A percentile compares a stretch with the other conserved stretches of the same genome.
Conservation (phyloP, 2,888 invertebrate species). For the Antheraea yamamai region DNA sequence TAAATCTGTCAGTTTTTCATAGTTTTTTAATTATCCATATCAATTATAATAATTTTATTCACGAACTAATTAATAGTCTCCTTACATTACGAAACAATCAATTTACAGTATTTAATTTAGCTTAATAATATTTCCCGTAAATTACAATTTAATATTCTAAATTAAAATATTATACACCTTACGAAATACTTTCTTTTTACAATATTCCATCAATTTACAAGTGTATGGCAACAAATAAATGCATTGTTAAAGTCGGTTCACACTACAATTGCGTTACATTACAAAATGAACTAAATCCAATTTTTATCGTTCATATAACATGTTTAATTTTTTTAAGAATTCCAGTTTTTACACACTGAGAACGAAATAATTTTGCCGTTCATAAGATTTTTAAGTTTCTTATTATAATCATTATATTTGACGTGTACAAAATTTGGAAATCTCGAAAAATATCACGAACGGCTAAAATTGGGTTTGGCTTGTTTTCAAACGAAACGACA, state of each 20-base stretch:
- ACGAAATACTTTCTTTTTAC: background rate
- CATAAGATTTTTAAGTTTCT: too few relatives aligned
- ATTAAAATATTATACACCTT: constrained; percentile 13
- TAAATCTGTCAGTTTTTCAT: constrained; percentile 5
- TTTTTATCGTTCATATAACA: too few relatives aligned
- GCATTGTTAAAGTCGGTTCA: constrained; percentile 24
- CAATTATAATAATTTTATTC: constrained; percentile 42
- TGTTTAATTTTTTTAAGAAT: too few relatives aligned
- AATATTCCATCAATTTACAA: background rate
- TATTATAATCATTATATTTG: too few relatives aligned
- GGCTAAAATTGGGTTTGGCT: too few relatives aligned
- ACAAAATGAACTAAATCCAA: background rate
- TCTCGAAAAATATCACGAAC: too few relatives aligned
- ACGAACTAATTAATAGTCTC: constrained; percentile 44
- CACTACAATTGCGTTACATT: background rate
- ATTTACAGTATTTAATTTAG: constrained; percentile 19
- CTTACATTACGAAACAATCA: constrained; percentile 13
- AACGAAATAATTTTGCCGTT: too few relatives aligned
- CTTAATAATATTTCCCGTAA: constrained; percentile 25
- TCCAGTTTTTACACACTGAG: too few relatives aligned
- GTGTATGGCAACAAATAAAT: constrained; percentile 34
- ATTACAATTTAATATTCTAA: constrained; percentile 23
- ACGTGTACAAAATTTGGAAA: too few relatives aligned
- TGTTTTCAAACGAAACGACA: too few relatives aligned
- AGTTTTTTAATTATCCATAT: constrained; percentile 59